These are phyloP conservation scores for Drosophila emarginata DNA, from an alignment of 2,888 invertebrate genomes.

Conservation along the genomic window DNA sequence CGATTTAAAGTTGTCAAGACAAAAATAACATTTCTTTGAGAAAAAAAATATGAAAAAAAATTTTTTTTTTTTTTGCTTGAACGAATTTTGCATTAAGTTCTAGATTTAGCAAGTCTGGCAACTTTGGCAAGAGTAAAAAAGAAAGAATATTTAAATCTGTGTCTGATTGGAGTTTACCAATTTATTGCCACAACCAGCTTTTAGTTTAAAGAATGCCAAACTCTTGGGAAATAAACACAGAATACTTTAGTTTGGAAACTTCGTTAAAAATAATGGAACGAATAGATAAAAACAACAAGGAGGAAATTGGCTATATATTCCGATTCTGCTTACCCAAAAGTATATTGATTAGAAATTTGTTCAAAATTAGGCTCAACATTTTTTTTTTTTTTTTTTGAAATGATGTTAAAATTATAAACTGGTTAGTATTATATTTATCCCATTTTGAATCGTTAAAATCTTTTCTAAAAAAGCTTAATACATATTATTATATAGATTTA, in stretches of 20 bases:
- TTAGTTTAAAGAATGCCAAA: not conserved
- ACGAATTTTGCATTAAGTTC: slow-evolving; percentile 2
- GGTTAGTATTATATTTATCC: too few relatives aligned
- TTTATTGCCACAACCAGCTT: not conserved
- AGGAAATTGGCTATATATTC: too few relatives aligned
- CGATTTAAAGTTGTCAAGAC: slow-evolving; percentile 53
- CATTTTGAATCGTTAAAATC: too few relatives aligned
- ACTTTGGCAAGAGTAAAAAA: not conserved
- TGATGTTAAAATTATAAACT: too few relatives aligned
- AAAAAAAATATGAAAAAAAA: not conserved
- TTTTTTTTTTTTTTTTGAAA: too few relatives aligned
- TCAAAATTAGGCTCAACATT: too few relatives aligned
- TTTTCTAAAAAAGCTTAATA: too few relatives aligned
- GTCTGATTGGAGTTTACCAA: slow-evolving; percentile 1
- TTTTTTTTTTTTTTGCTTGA: not conserved
- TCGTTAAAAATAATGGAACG: not conserved
- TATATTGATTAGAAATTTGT: too few relatives aligned
- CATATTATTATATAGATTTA: too few relatives aligned
- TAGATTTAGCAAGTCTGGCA: not conserved
- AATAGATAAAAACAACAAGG: not conserved
- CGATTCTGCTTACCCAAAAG: too few relatives aligned
- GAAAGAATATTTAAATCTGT: not conserved
- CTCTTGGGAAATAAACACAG: not conserved
- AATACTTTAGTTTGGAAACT: not conserved
- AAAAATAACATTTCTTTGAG: slow-evolving; percentile 26